Conservation (phyloP, 2,888 invertebrate genomes). For the Patella pellucida region DNA sequence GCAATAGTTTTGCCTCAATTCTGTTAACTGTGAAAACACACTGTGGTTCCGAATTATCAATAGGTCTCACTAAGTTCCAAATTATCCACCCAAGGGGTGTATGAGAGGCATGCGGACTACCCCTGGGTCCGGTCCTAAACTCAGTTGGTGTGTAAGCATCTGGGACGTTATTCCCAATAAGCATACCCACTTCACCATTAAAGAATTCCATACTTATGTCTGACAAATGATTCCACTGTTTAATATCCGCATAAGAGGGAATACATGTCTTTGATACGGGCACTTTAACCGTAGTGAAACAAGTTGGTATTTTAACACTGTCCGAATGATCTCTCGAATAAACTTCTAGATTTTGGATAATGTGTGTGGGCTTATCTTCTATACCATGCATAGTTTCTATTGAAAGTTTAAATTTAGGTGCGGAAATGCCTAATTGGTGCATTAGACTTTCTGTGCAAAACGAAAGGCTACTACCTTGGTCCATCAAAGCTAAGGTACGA, state of each 20-base stretch:
- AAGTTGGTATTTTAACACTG: not conserved
- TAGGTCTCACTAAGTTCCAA: not conserved
- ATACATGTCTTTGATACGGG: slow-evolving; percentile 15
- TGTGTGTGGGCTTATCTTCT: not conserved
- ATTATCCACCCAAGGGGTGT: slow-evolving; percentile 21
- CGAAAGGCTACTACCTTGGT: slow-evolving; percentile 28
- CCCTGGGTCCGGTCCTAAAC: slow-evolving; percentile 15
- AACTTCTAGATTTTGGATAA: not conserved
- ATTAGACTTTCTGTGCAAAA: not conserved
- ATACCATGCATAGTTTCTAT: not conserved
- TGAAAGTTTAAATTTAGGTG: not conserved
- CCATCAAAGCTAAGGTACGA: slow-evolving; percentile 33
- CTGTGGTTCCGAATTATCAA: too few relatives aligned
- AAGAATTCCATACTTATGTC: not conserved
- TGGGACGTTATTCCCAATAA: slow-evolving; percentile 19
- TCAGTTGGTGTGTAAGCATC: slow-evolving; percentile 22
- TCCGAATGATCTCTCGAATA: not conserved
- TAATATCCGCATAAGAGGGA: slow-evolving; percentile 15
- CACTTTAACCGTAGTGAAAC: slow-evolving; percentile 13
- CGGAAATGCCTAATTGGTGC: not conserved
- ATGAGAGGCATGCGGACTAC: slow-evolving; percentile 20
- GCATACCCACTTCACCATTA: slow-evolving; percentile 18
- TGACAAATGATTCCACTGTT: slow-evolving; percentile 17
- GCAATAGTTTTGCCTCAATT: not conserved
- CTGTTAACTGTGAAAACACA: not conserved